phyloP scores from a whole-genome alignment of 2,797 vertebrate genomes.

The Limosa lapponica region DNA sequence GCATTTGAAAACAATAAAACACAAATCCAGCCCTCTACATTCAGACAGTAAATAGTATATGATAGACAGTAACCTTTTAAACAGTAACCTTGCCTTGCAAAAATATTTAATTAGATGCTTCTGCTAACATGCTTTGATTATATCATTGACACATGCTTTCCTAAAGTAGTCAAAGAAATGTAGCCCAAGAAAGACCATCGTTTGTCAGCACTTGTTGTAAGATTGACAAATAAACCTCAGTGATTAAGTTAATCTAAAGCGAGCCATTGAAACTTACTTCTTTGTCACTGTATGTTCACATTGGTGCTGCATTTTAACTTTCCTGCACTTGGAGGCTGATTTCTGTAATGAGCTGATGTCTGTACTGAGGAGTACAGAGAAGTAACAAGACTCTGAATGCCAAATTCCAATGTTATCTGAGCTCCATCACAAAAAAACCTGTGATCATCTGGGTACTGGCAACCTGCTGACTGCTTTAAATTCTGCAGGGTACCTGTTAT shows the following conservation, averaged over 20 bases:
- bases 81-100: neutral
- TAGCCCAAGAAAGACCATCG: neutral
- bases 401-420: neutral
- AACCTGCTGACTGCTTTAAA: neutral
- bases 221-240: neutral
- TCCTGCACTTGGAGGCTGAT: neutral
- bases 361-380: neutral
- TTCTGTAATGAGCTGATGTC: neutral
- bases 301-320: neutral
- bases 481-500: neutral
- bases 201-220: neutral
- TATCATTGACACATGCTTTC: neutral
- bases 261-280: neutral
- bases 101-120: neutral
- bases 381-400: neutral
- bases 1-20: slow-evolving; percentile 23
- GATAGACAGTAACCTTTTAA: neutral
- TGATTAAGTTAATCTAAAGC: neutral
- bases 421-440: accelerated
- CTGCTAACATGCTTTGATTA: neutral
- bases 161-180: slow-evolving; percentile 12
- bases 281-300: neutral
- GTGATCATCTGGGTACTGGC: accelerated
- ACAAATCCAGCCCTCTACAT: neutral
- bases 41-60: neutral